These are phyloP conservation scores for Epistrophella euchroma DNA, from an alignment of 2,888 invertebrate genomes.

Conservation along the genomic window DNA sequence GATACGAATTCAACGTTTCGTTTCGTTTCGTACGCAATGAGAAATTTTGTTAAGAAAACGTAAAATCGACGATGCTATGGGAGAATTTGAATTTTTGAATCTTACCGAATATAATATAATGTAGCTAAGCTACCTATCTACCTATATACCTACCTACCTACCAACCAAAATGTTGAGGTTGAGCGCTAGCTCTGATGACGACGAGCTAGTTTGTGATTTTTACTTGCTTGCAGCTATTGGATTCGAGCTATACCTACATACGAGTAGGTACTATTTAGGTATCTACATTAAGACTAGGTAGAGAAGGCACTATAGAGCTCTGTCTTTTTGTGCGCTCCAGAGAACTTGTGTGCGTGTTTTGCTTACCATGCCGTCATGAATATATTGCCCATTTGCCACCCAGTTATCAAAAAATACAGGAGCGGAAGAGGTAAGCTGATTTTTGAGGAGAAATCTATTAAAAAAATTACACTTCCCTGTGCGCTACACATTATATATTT, in stretches of 20 bases:
- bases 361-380: slow-evolving; percentile 39
- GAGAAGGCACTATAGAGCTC: not conserved
- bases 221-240: slow-evolving; percentile 31
- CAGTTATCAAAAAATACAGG: slow-evolving; percentile 39
- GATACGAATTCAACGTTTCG: slow-evolving; percentile 46
- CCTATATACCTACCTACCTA: not conserved
- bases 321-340: slow-evolving; percentile 58
- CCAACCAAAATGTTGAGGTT: slow-evolving; percentile 17
- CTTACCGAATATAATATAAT: slow-evolving; percentile 35
- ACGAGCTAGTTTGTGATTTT: slow-evolving; percentile 45
- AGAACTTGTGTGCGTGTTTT: slow-evolving; percentile 67
- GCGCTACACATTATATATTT: no score
- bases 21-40: slow-evolving; percentile 69
- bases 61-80: slow-evolving; percentile 50
- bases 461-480: no score
- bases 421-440: not conserved
- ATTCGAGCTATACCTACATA: not conserved
- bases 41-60: slow-evolving; percentile 68
- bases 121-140: not conserved
- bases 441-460: no score
- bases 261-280: not conserved
- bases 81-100: slow-evolving; percentile 56
- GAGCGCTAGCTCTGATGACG: slow-evolving; percentile 16
- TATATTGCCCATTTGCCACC: slow-evolving; percentile 60
- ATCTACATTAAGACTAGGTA: not conserved